A percentile compares a stretch with the other conserved stretches of the same genome.
These are phyloP conservation scores for Meiosimyza platycephala DNA, from an alignment of 2,888 invertebrate species.

Conservation along the genomic window DNA sequence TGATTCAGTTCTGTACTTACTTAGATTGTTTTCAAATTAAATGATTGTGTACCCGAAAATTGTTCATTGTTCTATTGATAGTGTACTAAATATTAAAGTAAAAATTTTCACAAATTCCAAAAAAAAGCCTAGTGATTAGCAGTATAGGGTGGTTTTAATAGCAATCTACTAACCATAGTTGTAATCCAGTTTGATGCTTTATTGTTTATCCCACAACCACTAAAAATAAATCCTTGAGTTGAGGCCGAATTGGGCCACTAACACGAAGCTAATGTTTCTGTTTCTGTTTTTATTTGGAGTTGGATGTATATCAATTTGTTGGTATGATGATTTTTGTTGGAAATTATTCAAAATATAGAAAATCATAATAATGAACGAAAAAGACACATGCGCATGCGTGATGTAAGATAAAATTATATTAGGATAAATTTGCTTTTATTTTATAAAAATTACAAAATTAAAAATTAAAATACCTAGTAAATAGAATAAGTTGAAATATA, in stretches of 20 bases:
- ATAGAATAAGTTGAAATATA: conserved; percentile 23
- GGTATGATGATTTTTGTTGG: neutral
- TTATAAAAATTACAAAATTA: conserved; percentile 27
- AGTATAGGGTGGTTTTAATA: too few relatives aligned
- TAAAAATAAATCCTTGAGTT: conserved; percentile 41
- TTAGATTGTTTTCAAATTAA: too few relatives aligned
- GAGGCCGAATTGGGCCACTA: conserved; percentile 35
- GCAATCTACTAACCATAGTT: conserved; percentile 61
- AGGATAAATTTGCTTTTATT: conserved; percentile 51
- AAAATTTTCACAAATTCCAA: too few relatives aligned
- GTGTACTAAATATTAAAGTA: too few relatives aligned
- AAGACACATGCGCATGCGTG: conserved; percentile 68
- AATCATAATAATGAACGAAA: conserved; percentile 43
- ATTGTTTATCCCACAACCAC: conserved; percentile 52
- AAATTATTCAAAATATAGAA: conserved; percentile 30
- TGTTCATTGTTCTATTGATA: too few relatives aligned
- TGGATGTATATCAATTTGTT: neutral
- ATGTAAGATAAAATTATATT: conserved; percentile 68
- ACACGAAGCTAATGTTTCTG: conserved; percentile 10
- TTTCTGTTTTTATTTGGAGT: neutral
- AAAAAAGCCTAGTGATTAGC: too few relatives aligned
- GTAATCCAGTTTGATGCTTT: conserved; percentile 67
- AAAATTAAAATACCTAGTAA: conserved; percentile 2
- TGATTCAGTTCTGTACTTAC: too few relatives aligned
- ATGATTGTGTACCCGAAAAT: too few relatives aligned